Conservation (phyloP, 2,888 invertebrate species). For the Coenonympha arcania region DNA sequence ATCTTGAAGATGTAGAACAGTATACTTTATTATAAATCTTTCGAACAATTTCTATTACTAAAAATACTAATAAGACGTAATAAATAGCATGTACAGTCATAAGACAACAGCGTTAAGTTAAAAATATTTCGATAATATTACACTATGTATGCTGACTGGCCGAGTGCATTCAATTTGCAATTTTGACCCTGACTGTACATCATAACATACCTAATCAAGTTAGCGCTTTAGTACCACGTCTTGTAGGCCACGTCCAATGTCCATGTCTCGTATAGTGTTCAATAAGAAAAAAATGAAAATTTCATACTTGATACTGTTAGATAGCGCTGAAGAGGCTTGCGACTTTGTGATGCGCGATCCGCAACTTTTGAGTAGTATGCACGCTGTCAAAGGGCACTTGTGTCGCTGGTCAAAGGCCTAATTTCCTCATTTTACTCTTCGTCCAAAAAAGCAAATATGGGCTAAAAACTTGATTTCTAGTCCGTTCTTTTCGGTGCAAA, state of each 20-base stretch:
- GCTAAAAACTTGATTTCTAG: too few species aligned
- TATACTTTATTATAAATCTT: too few species aligned
- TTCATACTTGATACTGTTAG: conserved; percentile 13
- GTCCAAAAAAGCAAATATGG: not conserved
- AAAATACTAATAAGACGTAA: too few species aligned
- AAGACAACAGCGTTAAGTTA: too few species aligned
- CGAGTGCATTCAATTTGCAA: too few species aligned
- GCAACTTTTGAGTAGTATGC: conserved; percentile 12
- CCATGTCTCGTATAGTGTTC: conserved; percentile 16
- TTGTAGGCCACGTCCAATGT: conserved; percentile 17
- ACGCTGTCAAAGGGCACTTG: conserved; percentile 11
- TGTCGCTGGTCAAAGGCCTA: conserved; percentile 17
- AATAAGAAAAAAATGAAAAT: conserved; percentile 21
- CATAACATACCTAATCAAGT: conserved; percentile 13
- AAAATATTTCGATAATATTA: too few species aligned
- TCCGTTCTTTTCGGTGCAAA: too few species aligned
- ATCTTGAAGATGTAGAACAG: too few species aligned
- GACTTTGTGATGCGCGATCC: conserved; percentile 17
- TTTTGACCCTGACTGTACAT: too few species aligned
- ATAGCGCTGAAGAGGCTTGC: conserved; percentile 6
- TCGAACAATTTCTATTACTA: too few species aligned
- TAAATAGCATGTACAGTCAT: too few species aligned
- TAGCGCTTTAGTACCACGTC: conserved; percentile 9
- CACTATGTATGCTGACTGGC: too few species aligned
- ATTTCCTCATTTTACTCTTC: not conserved